A percentile compares a stretch with the other conserved stretches of the same genome.
phyloP scores from a whole-genome alignment of 2,797 vertebrate genomes.

The Anguilla marmorata region DNA sequence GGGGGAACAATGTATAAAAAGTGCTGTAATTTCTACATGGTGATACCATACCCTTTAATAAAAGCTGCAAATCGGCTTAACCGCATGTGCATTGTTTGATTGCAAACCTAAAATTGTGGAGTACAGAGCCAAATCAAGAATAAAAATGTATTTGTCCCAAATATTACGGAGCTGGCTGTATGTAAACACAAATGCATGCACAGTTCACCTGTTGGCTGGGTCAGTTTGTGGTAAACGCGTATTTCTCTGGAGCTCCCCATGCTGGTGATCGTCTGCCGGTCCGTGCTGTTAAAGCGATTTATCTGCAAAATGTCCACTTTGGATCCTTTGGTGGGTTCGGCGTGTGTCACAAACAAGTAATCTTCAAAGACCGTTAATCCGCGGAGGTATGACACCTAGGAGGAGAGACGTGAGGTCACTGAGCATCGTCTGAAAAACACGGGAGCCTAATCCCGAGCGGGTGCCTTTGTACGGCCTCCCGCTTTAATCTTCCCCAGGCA shows the following conservation, averaged over 20 bases:
- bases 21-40: too few relatives aligned
- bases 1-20: too few relatives aligned
- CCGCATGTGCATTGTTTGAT: too few relatives aligned
- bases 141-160: too few relatives aligned
- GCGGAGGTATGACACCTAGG: conserved; percentile 87
- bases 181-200: background rate
- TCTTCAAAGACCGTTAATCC: conserved; percentile 91
- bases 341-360: conserved; percentile 84
- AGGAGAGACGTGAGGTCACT: conserved; percentile 41
- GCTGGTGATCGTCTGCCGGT: conserved; percentile 73
- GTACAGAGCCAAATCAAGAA: too few relatives aligned
- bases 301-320: conserved; percentile 79
- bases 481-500: background rate
- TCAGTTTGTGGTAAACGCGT: conserved; percentile 87
- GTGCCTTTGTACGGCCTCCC: background rate
- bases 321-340: conserved; percentile 70
- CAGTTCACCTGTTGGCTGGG: conserved; percentile 84
- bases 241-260: conserved; percentile 77
- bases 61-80: too few relatives aligned
- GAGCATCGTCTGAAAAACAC: background rate
- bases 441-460: background rate
- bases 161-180: background rate
- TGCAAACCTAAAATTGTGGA: background rate
- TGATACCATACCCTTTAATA: too few relatives aligned
- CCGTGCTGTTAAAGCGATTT: conserved; percentile 88